phyloP scores from a whole-genome alignment of 92 coral and sea anemone species.

The Isaurus tuberculatus region DNA sequence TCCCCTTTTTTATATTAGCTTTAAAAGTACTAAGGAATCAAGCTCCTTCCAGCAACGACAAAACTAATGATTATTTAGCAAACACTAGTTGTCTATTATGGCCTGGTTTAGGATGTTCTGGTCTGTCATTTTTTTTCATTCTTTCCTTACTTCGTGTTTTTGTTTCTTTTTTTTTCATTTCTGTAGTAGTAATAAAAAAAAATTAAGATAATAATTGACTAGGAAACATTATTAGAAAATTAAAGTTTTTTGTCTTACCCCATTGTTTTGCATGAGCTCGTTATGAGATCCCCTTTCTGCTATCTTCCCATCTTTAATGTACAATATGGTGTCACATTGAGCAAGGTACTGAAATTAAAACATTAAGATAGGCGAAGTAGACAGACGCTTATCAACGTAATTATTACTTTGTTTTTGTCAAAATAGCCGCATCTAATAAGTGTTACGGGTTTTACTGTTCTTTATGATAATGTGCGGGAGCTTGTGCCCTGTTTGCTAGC shows the following conservation, averaged over 20 bases:
- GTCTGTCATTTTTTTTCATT: no score
- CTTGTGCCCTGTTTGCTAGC: no score
- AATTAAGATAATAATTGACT: neutral
- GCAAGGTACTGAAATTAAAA: constrained; percentile 71
- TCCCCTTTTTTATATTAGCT: no score
- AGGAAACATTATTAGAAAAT: neutral
- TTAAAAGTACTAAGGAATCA: no score
- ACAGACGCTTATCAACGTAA: neutral
- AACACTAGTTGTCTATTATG: no score
- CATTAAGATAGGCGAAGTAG: neutral
- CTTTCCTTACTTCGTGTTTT: no score
- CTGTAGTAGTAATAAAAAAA: neutral
- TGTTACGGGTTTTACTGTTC: no score
- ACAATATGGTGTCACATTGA: constrained; percentile 81
- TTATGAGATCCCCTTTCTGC: constrained; percentile 85
- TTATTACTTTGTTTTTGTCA: neutral
- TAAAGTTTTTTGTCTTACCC: constrained; percentile 47
- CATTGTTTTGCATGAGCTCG: constrained; percentile 71
- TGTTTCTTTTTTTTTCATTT: no score
- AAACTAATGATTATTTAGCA: no score
- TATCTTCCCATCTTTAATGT: constrained; percentile 84
- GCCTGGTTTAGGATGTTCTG: no score
- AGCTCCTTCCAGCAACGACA: no score
- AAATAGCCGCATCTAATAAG: neutral
- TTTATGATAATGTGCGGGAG: no score